Evolutionary conservation across 2,888 invertebrate species (phyloP), one percentile per base, ranked within the genome.

Genomic region (Pimpla rufipes): DNA sequence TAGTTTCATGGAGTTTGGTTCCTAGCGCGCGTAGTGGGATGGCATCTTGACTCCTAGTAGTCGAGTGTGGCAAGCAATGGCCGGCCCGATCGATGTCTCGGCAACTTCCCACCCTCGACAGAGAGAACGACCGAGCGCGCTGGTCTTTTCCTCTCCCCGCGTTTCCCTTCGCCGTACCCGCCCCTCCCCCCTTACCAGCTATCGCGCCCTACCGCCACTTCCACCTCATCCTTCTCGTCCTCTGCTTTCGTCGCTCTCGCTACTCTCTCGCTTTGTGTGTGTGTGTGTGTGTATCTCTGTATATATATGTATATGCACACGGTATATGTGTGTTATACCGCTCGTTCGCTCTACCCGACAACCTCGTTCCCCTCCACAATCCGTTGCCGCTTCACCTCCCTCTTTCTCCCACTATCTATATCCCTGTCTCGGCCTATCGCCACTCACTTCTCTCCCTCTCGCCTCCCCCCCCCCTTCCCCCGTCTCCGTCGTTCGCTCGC

Each of bases 21-120:
- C 85, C 88, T 88, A 85, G 90, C 89, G 88, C 89, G 88, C 88
- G 88, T 88, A 67, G 90, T 90, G 90, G 91, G 92, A 92, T 92
- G 92, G 92, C 92, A 92, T 93, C 92, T 93, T 93, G 93, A 93
- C 93, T 93, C 91, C 90, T 92, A 92, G 92, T 89, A 89, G 89
- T 88, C 89, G 90, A 91, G 91, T 90, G 91, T 90, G 90, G 91
- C 90, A 92, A 93, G 92, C 93, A 92, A 93, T 93, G 93, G 93
- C 93, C 93, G 93, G 91, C 90, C 86, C 93, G 92, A 93, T 93
- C 93, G 92, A 93, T 93, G 93, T 93, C 92, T 92, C 92, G 90
- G 90, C 92, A 91, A 91, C 92, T 91, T 92, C 92, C 92, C 91
- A 90, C 91, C 91, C 92, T 90, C 90, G 86, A 85, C 87, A 79